phyloP scores from a whole-genome alignment of 23 tunicate genomes.

The Aplidium turbinatum region DNA sequence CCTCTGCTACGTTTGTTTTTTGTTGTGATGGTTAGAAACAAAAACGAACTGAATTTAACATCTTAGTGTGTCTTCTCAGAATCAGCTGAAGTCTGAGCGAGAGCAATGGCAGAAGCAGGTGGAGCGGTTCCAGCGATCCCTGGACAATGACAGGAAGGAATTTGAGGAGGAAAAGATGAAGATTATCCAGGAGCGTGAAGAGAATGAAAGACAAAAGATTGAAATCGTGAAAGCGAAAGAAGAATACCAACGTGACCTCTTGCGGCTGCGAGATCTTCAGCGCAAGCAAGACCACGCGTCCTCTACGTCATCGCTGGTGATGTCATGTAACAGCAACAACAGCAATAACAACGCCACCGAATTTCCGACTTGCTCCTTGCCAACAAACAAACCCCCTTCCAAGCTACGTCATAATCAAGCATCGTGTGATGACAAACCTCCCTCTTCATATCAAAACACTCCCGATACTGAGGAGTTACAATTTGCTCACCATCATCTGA shows the following conservation, averaged over 20 bases:
- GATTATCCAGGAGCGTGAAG: slow-evolving; percentile 37
- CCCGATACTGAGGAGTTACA: too few species aligned
- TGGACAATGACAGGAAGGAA: slow-evolving; percentile 42
- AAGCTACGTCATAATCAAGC: too few species aligned
- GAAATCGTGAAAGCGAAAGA: slow-evolving; percentile 61
- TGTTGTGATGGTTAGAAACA: too few species aligned
- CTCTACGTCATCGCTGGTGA: background rate
- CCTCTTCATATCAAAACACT: too few species aligned
- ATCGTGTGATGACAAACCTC: too few species aligned
- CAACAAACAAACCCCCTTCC: slow-evolving; percentile 47
- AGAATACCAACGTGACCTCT: slow-evolving; percentile 63
- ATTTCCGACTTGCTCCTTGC: slow-evolving; percentile 12
- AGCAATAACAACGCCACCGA: slow-evolving; percentile 51
- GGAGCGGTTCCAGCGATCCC: slow-evolving; percentile 53
- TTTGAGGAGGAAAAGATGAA: slow-evolving; percentile 40
- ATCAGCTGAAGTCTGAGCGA: slow-evolving; percentile 57
- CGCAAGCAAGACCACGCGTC: slow-evolving; percentile 30
- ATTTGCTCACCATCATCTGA: too few species aligned
- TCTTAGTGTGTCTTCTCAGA: too few species aligned
- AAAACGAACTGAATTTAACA: too few species aligned
- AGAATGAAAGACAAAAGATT: slow-evolving; percentile 32
- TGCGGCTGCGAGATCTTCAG: slow-evolving; percentile 57
- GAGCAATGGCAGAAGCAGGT: slow-evolving; percentile 50
- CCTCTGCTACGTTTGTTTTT: too few species aligned
- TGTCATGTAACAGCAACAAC: slow-evolving; percentile 31